Conservation (phyloP, 2,888 invertebrate genomes). For the Plebejus argus region DNA sequence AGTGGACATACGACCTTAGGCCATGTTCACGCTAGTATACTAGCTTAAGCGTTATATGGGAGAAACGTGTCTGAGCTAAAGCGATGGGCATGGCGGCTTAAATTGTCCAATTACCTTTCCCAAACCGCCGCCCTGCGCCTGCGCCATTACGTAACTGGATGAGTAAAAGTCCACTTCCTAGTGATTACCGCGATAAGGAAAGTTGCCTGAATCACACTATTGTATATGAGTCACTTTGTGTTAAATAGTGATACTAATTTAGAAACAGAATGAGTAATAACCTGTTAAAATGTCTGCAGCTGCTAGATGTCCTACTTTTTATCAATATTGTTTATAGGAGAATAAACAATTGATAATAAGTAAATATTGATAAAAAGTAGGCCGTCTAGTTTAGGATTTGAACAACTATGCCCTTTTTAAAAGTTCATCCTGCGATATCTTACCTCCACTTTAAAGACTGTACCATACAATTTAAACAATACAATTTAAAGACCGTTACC, state of each 20-base stretch:
- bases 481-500: no score
- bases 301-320: no score
- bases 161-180: conserved; percentile 30
- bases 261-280: neutral
- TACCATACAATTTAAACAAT: no score
- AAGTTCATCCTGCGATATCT: no score
- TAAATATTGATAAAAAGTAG: no score
- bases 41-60: neutral
- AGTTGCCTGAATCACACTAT: conserved; percentile 17
- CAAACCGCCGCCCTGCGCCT: conserved; percentile 20
- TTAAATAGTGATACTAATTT: neutral
- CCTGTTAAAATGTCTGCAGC: neutral
- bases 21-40: neutral
- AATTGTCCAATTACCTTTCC: conserved; percentile 31
- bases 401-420: no score
- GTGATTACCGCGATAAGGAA: conserved; percentile 18
- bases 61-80: conserved; percentile 19
- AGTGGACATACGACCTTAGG: neutral
- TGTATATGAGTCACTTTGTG: neutral
- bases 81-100: conserved; percentile 3
- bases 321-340: no score
- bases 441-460: no score
- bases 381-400: no score
- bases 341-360: no score
- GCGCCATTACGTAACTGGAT: conserved; percentile 19